Conservation (phyloP, 2,888 invertebrate genomes). For the Gymnoscelis rufifasciata region DNA sequence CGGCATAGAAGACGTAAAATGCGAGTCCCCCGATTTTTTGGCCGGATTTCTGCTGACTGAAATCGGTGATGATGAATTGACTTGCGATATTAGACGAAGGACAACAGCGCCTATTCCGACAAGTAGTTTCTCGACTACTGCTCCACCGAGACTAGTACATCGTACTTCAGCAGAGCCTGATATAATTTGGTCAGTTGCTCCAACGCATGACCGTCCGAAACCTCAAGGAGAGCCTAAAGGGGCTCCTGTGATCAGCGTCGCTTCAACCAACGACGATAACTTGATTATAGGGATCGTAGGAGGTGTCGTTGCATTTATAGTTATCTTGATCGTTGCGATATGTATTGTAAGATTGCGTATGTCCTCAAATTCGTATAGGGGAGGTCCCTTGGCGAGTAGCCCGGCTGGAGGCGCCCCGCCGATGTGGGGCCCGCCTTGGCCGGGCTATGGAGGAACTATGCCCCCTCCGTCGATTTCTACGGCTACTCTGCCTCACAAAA, state of each 20-base stretch:
- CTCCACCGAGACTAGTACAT: conserved; percentile 75
- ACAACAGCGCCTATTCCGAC: conserved; percentile 67
- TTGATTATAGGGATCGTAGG: conserved; percentile 97
- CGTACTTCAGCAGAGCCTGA: conserved; percentile 88
- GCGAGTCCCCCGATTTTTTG: conserved; percentile 85
- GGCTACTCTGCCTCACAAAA: conserved; percentile 84
- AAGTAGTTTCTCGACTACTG: conserved; percentile 60
- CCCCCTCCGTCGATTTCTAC: conserved; percentile 80
- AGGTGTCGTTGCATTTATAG: conserved; percentile 94
- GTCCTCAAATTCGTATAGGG: conserved; percentile 83
- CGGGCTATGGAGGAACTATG: conserved; percentile 79
- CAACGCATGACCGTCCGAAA: conserved; percentile 81
- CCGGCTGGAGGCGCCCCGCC: conserved; percentile 81
- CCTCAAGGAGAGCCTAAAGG: conserved; percentile 80
- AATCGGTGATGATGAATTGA: conserved; percentile 88
- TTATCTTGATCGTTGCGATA: conserved; percentile 91
- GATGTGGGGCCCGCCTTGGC: conserved; percentile 76
- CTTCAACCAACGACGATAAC: conserved; percentile 88
- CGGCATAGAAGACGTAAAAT: conserved; percentile 81
- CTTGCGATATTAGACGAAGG: conserved; percentile 84
- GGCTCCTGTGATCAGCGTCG: conserved; percentile 75
- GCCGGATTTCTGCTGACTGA: conserved; percentile 84
- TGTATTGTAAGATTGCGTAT: conserved; percentile 89
- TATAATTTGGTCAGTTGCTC: conserved; percentile 93
- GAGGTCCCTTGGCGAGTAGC: conserved; percentile 82